phyloP scores from a whole-genome alignment of 2,113 vertebrate species.

The Fulmarus glacialis region DNA sequence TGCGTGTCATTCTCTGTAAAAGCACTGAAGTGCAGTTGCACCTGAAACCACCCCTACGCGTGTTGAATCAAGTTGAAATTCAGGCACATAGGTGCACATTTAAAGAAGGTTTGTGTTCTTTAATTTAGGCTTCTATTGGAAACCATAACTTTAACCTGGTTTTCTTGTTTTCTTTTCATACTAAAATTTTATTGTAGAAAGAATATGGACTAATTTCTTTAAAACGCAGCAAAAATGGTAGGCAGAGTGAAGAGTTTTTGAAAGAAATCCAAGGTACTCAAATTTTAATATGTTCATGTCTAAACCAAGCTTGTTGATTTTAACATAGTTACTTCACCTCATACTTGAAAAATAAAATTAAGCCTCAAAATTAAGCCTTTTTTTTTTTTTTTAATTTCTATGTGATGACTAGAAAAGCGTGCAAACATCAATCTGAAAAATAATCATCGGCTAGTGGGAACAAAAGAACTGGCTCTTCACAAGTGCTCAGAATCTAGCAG shows the following conservation, averaged over 20 bases:
- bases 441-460: neutral
- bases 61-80: neutral
- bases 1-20: neutral
- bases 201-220: neutral
- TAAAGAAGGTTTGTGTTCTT: neutral
- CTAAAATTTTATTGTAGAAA: neutral
- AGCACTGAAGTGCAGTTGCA: neutral
- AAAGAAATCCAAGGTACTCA: neutral
- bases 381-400: neutral
- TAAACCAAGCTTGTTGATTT: neutral
- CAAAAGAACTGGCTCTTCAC: neutral
- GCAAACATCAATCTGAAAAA: neutral
- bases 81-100: neutral
- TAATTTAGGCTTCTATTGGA: neutral
- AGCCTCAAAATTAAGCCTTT: neutral
- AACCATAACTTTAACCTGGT: neutral
- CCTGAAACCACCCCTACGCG: neutral
- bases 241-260: neutral
- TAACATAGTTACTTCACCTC: neutral
- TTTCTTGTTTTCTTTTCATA: neutral
- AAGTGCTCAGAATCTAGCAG: neutral
- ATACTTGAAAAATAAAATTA: neutral
- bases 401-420: neutral
- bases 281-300: neutral
- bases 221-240: neutral